These are phyloP conservation scores for Stegostoma tigrinum DNA, from an alignment of 2,113 vertebrate species.

Conservation along the genomic window DNA sequence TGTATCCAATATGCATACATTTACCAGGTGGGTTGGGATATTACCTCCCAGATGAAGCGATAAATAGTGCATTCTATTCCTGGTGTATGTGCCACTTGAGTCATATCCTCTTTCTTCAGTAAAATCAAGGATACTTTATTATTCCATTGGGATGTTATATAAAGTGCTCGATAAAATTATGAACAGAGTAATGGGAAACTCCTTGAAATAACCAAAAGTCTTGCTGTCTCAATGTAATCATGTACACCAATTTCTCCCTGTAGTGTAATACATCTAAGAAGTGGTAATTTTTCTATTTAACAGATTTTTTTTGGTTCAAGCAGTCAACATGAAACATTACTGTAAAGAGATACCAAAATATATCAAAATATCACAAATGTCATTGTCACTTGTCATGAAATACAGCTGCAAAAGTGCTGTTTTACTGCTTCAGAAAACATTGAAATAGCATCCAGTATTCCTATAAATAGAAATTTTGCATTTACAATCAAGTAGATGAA, in stretches of 20 bases:
- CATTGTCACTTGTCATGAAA: not conserved
- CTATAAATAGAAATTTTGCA: not conserved
- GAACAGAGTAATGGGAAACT: conserved; percentile 67
- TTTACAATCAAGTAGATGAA: not conserved
- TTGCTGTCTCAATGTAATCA: conserved; percentile 75
- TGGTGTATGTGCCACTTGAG: conserved; percentile 57
- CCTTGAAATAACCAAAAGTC: conserved; percentile 69
- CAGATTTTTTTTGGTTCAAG: conserved; percentile 47
- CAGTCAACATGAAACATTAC: not conserved
- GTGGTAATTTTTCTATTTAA: conserved; percentile 70
- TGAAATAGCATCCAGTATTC: not conserved
- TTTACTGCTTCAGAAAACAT: not conserved
- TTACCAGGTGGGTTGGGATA: conserved; percentile 45
- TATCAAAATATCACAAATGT: not conserved
- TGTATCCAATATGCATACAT: conserved; percentile 51
- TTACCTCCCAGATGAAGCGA: conserved; percentile 45
- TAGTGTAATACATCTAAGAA: conserved; percentile 68
- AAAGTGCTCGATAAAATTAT: conserved; percentile 66
- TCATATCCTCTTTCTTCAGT: conserved; percentile 61
- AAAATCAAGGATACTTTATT: conserved; percentile 62
- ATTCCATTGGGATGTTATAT: conserved; percentile 64
- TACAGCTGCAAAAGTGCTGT: not conserved
- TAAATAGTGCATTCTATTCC: conserved; percentile 49
- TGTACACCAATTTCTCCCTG: conserved; percentile 65
- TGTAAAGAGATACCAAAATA: not conserved